A percentile compares a stretch with the other conserved stretches of the same genome.
These are phyloP conservation scores for Borostomias antarcticus DNA, from an alignment of 2,797 vertebrate species.

Conservation along the genomic window DNA sequence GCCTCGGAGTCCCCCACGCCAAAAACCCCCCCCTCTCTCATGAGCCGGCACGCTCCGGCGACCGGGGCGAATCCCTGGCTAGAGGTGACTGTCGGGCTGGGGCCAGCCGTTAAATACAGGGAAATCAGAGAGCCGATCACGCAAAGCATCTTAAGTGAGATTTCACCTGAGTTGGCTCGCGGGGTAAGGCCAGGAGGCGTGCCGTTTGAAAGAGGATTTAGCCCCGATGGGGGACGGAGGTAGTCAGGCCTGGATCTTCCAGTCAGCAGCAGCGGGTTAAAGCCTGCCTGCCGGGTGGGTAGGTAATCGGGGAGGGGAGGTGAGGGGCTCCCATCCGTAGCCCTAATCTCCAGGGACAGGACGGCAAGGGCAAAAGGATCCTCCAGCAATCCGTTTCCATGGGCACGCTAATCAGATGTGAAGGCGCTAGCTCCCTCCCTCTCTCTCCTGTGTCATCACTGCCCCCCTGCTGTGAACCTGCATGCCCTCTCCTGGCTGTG, in stretches of 20 bases:
- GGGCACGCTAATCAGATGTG: slow-evolving; percentile 73
- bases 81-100: slow-evolving; percentile 73
- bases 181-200: slow-evolving; percentile 26
- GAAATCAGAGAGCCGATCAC: slow-evolving; percentile 49
- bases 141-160: slow-evolving; percentile 51
- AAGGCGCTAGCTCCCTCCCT: slow-evolving; percentile 57
- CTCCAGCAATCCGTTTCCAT: slow-evolving; percentile 73
- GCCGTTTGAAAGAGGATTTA: slow-evolving; percentile 44
- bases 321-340: slow-evolving; percentile 56
- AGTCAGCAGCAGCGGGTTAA: slow-evolving; percentile 42
- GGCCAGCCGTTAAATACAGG: slow-evolving; percentile 36
- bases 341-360: slow-evolving; percentile 66
- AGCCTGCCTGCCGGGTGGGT: slow-evolving; percentile 48
- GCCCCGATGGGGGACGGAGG: slow-evolving; percentile 29
- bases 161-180: slow-evolving; percentile 52
- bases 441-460: slow-evolving; percentile 60
- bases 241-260: slow-evolving; percentile 47
- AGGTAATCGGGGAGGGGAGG: slow-evolving; percentile 30
- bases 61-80: slow-evolving; percentile 73
- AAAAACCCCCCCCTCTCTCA: slow-evolving; percentile 68
- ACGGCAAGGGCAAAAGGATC: slow-evolving; percentile 73
- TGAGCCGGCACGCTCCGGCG: slow-evolving; percentile 63
- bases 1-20: slow-evolving; percentile 62
- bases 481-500: slow-evolving; percentile 58
- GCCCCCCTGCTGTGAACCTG: slow-evolving; percentile 64